Percentiles rank a stretch among this genome's conserved stretches.
phyloP scores from a whole-genome alignment of 1,140 invertebrate genomes.

The Hyles euphorbiae region DNA sequence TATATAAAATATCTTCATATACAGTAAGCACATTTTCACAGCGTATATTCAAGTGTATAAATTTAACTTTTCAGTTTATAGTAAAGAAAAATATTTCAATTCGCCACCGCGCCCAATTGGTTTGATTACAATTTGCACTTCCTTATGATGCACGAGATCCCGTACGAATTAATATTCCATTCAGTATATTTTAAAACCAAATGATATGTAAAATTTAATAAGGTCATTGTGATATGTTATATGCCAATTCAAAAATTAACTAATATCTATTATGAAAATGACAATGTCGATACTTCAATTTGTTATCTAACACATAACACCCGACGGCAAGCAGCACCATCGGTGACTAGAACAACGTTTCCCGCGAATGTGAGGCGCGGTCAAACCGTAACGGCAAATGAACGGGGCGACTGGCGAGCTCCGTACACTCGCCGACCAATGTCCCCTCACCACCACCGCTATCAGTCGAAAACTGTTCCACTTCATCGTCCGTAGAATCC shows the following conservation, averaged over 20 bases:
- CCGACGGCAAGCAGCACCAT: conserved; percentile 25
- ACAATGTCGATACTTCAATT: conserved; percentile 60
- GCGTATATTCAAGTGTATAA: conserved; percentile 4
- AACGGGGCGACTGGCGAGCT: conserved; percentile 47
- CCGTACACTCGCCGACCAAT: conserved; percentile 42
- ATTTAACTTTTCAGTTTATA: neutral
- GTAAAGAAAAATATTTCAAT: conserved; percentile 1
- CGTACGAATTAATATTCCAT: conserved; percentile 7
- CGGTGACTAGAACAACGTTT: conserved; percentile 67
- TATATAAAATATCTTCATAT: conserved; percentile 1
- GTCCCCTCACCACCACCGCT: conserved; percentile 77
- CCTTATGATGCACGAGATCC: neutral
- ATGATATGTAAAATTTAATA: conserved; percentile 37
- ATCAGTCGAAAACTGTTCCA: conserved; percentile 87
- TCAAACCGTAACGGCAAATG: conserved; percentile 37
- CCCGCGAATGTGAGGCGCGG: conserved; percentile 54
- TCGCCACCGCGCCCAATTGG: neutral
- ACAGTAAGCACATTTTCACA: conserved; percentile 1
- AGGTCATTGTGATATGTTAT: conserved; percentile 51
- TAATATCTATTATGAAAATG: conserved; percentile 8
- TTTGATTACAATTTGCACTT: neutral
- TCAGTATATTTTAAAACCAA: conserved; percentile 21
- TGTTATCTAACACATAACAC: conserved; percentile 50
- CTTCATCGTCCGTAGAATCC: conserved; percentile 87
- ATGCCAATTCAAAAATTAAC: conserved; percentile 18